These are phyloP conservation scores for Sebastes hubbsi DNA, from an alignment of 2,797 vertebrate genomes.

Conservation along the genomic window DNA sequence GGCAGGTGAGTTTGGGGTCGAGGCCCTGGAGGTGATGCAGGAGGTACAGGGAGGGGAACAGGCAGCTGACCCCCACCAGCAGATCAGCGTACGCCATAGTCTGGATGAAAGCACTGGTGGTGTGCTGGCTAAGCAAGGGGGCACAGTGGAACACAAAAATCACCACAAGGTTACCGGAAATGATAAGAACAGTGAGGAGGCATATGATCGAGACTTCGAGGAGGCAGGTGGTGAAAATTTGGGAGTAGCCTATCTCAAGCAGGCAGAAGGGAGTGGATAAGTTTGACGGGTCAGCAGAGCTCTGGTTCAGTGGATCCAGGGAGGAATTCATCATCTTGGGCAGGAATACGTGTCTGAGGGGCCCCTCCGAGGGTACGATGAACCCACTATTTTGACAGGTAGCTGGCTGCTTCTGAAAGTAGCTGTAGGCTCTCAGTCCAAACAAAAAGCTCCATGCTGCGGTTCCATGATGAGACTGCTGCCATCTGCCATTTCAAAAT, in stretches of 20 bases:
- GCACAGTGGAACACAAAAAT: constrained; percentile 99
- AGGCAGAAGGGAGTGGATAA: constrained; percentile 89
- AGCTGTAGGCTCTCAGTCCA: constrained; percentile 48
- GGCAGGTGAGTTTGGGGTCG: constrained; percentile 91
- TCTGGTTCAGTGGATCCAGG: constrained; percentile 87
- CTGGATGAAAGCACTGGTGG: constrained; percentile 98
- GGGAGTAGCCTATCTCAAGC: constrained; percentile 90
- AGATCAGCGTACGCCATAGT: constrained; percentile 99
- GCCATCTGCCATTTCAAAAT: constrained; percentile 49
- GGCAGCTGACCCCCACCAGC: constrained; percentile 95
- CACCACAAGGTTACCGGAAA: constrained; percentile 95
- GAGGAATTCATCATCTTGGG: constrained; percentile 95
- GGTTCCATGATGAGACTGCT: constrained; percentile 17
- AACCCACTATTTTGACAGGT: constrained; percentile 17
- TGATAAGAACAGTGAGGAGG: constrained; percentile 94
- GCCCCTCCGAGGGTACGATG: constrained; percentile 40
- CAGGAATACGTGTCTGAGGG: constrained; percentile 68
- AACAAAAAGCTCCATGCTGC: constrained; percentile 41
- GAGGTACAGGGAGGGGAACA: constrained; percentile 94
- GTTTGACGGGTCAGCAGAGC: constrained; percentile 64
- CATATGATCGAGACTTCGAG: constrained; percentile 93
- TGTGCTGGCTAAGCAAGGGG: constrained; percentile 96
- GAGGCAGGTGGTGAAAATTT: constrained; percentile 90
- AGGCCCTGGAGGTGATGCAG: constrained; percentile 89
- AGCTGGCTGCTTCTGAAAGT: constrained; percentile 1